These are phyloP conservation scores for Omphaloscelis lunosa DNA, from an alignment of 2,888 invertebrate genomes.

Conservation along the genomic window DNA sequence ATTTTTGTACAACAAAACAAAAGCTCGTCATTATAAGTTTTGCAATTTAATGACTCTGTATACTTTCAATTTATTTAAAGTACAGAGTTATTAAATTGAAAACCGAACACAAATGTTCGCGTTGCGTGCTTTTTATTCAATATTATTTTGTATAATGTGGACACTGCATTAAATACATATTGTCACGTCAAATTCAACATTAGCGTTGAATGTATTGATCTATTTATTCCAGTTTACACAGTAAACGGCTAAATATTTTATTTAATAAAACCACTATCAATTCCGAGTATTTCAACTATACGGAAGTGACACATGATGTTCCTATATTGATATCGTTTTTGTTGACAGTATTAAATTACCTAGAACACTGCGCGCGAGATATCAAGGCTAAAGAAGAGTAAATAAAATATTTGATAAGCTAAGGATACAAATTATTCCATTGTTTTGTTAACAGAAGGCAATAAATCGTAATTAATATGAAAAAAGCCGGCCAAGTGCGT, in stretches of 20 bases:
- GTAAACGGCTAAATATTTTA: not conserved
- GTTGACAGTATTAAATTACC: conserved; percentile 10
- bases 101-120: not conserved
- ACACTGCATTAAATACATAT: not conserved
- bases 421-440: conserved; percentile 52
- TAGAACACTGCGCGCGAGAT: conserved; percentile 10
- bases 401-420: conserved; percentile 58
- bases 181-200: not conserved
- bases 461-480: conserved; percentile 7
- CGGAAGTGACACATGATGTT: conserved; percentile 28
- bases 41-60: not conserved
- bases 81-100: not conserved
- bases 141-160: too few species aligned
- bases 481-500: not conserved
- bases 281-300: conserved; percentile 10
- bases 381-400: conserved; percentile 45
- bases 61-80: not conserved
- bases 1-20: not conserved
- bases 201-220: not conserved
- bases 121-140: not conserved
- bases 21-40: not conserved
- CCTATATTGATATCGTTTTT: conserved; percentile 39
- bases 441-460: conserved; percentile 25
- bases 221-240: not conserved
- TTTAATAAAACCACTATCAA: conserved; percentile 31